Conservation (phyloP, 2,888 invertebrate species). For the Cryptus armator region DNA sequence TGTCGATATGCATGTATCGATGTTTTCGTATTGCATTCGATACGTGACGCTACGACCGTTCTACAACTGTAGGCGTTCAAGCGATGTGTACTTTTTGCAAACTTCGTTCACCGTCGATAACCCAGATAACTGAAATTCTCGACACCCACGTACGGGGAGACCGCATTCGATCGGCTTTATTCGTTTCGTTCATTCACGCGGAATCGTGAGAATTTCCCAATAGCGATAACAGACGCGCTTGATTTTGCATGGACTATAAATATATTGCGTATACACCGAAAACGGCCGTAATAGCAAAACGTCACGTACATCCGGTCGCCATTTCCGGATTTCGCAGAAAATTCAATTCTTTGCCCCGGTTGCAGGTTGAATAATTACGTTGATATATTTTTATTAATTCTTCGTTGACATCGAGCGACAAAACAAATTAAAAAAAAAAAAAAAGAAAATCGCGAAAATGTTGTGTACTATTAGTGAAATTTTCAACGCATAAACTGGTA, state of each 20-base stretch:
- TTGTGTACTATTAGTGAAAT: too few species aligned
- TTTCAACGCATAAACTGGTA: too few species aligned
- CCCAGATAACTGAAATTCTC: slow-evolving; percentile 14
- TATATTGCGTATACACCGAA: neutral
- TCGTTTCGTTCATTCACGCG: slow-evolving; percentile 7
- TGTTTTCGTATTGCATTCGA: neutral
- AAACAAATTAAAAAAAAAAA: too few species aligned
- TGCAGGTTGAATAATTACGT: neutral
- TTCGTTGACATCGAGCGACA: neutral
- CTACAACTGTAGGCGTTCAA: slow-evolving; percentile 1
- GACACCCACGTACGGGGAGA: neutral
- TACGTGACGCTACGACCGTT: slow-evolving; percentile 1
- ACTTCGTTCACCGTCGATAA: slow-evolving; percentile 10
- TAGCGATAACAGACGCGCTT: neutral
- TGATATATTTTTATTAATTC: neutral
- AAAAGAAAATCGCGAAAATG: too few species aligned
- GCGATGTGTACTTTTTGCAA: neutral
- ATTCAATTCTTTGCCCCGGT: neutral
- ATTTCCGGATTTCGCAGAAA: neutral
- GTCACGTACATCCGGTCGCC: slow-evolving; percentile 15
- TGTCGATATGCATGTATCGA: neutral
- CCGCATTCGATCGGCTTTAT: neutral
- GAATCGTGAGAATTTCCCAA: slow-evolving; percentile 6
- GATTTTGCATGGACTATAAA: slow-evolving; percentile 26
- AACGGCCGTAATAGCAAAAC: neutral